These are phyloP conservation scores for Drosophila lini DNA, from an alignment of 1,140 invertebrate species.

Conservation along the genomic window DNA sequence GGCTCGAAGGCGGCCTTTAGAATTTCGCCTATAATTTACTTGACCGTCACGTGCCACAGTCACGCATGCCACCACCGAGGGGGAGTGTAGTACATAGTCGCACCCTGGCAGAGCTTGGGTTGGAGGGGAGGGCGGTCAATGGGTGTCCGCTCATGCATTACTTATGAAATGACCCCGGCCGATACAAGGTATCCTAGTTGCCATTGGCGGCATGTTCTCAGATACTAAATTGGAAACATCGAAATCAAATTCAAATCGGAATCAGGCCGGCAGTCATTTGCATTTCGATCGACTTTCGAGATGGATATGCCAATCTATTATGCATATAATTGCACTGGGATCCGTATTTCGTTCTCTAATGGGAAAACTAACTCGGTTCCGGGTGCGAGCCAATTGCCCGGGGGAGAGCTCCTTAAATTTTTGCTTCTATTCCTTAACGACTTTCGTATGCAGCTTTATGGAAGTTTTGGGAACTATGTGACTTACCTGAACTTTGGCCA, in stretches of 20 bases:
- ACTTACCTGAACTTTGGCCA: constrained; percentile 30
- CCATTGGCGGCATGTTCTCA: constrained; percentile 46
- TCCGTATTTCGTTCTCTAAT: constrained; percentile 13
- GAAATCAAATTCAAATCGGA: constrained; percentile 49
- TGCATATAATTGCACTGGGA: constrained; percentile 43
- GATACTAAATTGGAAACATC: constrained; percentile 50
- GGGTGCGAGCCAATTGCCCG: not conserved
- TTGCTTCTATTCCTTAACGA: constrained; percentile 8
- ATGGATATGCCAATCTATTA: constrained; percentile 35
- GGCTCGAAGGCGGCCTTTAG: constrained; percentile 43
- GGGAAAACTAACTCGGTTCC: constrained; percentile 30
- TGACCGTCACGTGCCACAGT: constrained; percentile 71
- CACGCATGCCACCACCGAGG: constrained; percentile 55
- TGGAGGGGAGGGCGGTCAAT: constrained; percentile 15
- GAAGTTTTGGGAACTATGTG: constrained; percentile 44
- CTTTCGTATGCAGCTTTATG: constrained; percentile 42
- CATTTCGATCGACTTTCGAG: constrained; percentile 39
- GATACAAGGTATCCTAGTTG: constrained; percentile 47
- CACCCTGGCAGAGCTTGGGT: not conserved
- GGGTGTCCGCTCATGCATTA: constrained; percentile 72
- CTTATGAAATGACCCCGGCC: constrained; percentile 59
- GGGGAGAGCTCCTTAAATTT: constrained; percentile 27
- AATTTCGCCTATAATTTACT: constrained; percentile 74
- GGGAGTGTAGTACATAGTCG: not conserved
- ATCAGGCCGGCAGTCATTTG: constrained; percentile 40